Base-by-base conservation (phyloP, 2,113 vertebrate genomes). In the Scomber japonicus region DNA sequence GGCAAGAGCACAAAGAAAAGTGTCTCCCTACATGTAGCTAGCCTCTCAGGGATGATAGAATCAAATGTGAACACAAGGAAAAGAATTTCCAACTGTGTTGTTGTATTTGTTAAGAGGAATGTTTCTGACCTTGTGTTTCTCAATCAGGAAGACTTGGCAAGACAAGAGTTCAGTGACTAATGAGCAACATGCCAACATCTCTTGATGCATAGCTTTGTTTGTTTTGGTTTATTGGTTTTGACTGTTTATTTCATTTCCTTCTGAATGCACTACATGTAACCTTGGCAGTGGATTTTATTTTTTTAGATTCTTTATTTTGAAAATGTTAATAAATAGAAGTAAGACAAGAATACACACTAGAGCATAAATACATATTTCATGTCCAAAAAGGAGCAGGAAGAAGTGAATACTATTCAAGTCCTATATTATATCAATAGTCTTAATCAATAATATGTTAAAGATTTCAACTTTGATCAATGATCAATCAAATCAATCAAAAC, bases 1-100 rank as follows among this genome's bases (percentile, higher is more conserved):
- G 45, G 49, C 49, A 72, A 53, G n/a, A 46, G 21, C 13, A 63
- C 40, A 35, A 55, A 35, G 17, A 55, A 31, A 75, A 49, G 27
- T 49, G 55, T 46, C 31, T 54, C 16, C 62, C 57, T 55, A 10
- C 10, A 49, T 16, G 8, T 24, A 55, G 4, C 14, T 19, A 19
- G 8, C 46, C 10, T 45, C 21, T 46, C 17, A 46, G 24, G 31
- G 5, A 11, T 66, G 51, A 30, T 4, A 31, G 12, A 75, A 65
- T 45, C 7, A 14, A 56, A 56, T 56, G 50, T 64, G 40, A 56
- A 45, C 48, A 51, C 12, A 55, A 50, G n/a, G 17, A 12, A 30
- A 51, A 21, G 24, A 35, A 13, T 48, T 53, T 16, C 3, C 11
- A 14, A 0, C 11, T 13, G 44, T 13, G 8, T 11, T 46, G 50